Base-by-base conservation (phyloP, 2,113 vertebrate species). In the Melanostigma gelatinosum region DNA sequence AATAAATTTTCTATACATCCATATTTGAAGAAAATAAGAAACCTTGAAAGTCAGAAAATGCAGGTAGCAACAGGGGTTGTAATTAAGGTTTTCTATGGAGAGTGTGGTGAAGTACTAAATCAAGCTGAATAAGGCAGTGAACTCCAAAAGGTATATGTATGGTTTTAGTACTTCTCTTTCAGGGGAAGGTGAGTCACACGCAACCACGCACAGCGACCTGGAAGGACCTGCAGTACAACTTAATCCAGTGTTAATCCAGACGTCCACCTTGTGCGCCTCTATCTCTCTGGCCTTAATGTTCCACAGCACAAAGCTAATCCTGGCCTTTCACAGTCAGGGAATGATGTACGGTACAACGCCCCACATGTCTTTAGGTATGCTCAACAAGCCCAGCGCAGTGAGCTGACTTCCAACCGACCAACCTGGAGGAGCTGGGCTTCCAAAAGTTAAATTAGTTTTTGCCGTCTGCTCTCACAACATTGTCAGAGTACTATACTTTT, bases 171-270 rank as follows among this genome's bases (percentile, higher is more conserved):
- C 36, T 38, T 62, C 18, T 55, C n/a, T 32, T 67, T 32, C 0
- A 0, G 38, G 29, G 62, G 24, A 83, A 85, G 75, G 81, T 77
- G 81, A 88, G 66, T 86, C 72, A 67, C 38, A 76, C 63, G 72
- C 68, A 80, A 29, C 20, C 46, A 46, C 36, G 20, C 57, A 40
- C 22, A 70, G 77, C 80, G 86, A 85, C 82, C 82, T 69, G 18
- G 10, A 63, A 72, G 32, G 74, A 86, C 82, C 75, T 72, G 44
- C 78, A 72, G 22, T 69, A 83, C 71, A 84, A 82, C 66, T 87
- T 91, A 89, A 91, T 89, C 88, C 88, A 79, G 79, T 79, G 82
- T 82, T 89, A 89, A 91, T 91, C 84, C 88, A 48, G 57, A 80
- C 29, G 18, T 80, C 69, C 44, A 74, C 80, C 71, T 70, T 40